A percentile compares a stretch with the other conserved stretches of the same genome.
phyloP scores from a whole-genome alignment of 2,888 invertebrate species.

The Phanerotoma sp. region DNA sequence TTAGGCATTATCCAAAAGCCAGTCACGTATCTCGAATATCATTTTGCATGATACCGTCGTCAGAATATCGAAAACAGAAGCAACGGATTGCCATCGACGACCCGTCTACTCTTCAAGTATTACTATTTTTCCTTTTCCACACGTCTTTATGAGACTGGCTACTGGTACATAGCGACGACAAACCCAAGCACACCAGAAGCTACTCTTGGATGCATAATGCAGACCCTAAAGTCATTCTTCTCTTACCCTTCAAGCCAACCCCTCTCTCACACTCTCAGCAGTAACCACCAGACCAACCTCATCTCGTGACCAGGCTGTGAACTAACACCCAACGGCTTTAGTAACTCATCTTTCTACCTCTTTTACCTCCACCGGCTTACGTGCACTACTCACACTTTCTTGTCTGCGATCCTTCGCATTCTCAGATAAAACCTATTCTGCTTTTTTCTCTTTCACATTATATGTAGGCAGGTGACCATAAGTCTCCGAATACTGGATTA shows the following conservation, averaged over 20 bases:
- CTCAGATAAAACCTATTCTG: constrained; percentile 7
- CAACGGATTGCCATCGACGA: constrained; percentile 5
- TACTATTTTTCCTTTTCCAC: constrained; percentile 4
- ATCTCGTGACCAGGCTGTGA: constrained; percentile 46
- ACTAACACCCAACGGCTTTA: constrained; percentile 36
- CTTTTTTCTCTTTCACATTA: constrained; percentile 20
- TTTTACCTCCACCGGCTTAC: constrained; percentile 21
- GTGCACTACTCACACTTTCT: constrained; percentile 27
- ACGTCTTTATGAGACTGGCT: background rate
- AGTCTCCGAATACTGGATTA: constrained; percentile 42
- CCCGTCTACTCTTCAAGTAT: constrained; percentile 8
- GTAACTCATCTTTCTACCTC: constrained; percentile 2
- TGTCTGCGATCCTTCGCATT: constrained; percentile 12
- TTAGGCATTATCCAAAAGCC: background rate
- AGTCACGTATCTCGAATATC: constrained; percentile 9
- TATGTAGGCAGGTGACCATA: constrained; percentile 28
- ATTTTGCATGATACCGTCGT: constrained; percentile 1
- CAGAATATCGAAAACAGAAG: constrained; percentile 2
- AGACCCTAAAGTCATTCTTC: constrained; percentile 39
- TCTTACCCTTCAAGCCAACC: constrained; percentile 23
- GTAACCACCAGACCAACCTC: constrained; percentile 16
- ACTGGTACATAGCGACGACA: background rate
- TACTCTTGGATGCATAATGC: constrained; percentile 52
- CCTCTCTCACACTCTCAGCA: constrained; percentile 10
- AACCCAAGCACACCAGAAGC: constrained; percentile 19